These are phyloP conservation scores for Tenrec ecaudatus DNA, from an alignment of 2,113 vertebrate genomes.

Conservation along the genomic window DNA sequence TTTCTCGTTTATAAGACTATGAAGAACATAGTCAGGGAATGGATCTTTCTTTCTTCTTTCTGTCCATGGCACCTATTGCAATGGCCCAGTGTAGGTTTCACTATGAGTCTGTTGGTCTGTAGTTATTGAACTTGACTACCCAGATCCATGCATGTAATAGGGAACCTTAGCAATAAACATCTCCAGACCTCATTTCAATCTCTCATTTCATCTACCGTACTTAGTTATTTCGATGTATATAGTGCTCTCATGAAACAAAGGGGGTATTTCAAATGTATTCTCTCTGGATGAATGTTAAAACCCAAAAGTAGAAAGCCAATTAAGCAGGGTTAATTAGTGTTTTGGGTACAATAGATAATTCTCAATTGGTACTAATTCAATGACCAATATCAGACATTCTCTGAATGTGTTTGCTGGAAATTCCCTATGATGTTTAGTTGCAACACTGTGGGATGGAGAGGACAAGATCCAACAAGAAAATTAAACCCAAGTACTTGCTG, in stretches of 20 bases:
- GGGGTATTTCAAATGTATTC: not conserved
- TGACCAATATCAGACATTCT: not conserved
- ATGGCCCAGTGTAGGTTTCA: not conserved
- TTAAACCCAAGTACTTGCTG: not conserved
- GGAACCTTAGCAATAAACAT: not conserved
- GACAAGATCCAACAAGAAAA: conserved; percentile 58
- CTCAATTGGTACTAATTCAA: conserved; percentile 2
- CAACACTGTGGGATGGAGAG: conserved; percentile 25
- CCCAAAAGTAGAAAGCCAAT: not conserved
- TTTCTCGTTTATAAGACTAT: not conserved
- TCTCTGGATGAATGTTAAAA: conserved; percentile 18
- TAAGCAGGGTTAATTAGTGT: not conserved
- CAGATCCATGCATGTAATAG: not conserved
- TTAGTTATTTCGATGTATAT: conserved; percentile 37
- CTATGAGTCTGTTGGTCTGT: not conserved
- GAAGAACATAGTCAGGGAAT: not conserved
- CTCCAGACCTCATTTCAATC: not conserved
- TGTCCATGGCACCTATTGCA: not conserved
- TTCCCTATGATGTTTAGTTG: conserved; percentile 71
- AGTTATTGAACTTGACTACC: not conserved
- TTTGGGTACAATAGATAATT: conserved; percentile 4
- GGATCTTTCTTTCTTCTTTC: not conserved
- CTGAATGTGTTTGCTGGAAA: conserved; percentile 61
- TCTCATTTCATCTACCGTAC: not conserved
- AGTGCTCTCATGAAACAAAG: conserved; percentile 14